Conservation (phyloP, 1,140 invertebrate species). For the Phymastichus coffea region DNA sequence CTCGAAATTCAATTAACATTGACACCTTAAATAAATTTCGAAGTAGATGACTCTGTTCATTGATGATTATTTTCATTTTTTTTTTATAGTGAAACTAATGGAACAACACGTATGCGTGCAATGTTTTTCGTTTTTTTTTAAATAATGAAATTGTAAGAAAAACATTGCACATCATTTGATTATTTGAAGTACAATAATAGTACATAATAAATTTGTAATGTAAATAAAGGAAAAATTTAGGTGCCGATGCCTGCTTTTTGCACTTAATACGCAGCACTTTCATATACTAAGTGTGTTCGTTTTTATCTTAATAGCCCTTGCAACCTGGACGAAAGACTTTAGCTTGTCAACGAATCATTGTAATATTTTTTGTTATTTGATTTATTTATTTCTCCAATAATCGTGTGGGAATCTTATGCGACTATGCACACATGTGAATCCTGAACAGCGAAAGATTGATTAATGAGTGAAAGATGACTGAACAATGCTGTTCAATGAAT, state of each 20-base stretch:
- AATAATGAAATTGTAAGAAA: too few species aligned
- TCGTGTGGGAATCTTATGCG: not conserved
- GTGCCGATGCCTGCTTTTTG: conserved; percentile 1
- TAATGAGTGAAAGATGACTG: conserved; percentile 18
- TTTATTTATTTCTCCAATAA: conserved; percentile 1
- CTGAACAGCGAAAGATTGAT: conserved; percentile 15
- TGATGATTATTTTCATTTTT: too few species aligned
- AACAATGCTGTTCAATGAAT: not conserved
- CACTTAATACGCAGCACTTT: not conserved
- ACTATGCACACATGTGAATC: conserved; percentile 4
- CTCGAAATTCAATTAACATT: too few species aligned
- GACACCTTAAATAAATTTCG: too few species aligned
- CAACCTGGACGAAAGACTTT: conserved; percentile 8
- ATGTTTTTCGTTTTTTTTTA: too few species aligned
- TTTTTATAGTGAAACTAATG: too few species aligned
- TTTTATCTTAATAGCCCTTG: conserved; percentile 12
- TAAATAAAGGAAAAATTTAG: not conserved
- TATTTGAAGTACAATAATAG: too few species aligned
- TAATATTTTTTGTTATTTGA: conserved; percentile 11
- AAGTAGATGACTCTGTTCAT: too few species aligned
- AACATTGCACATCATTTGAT: too few species aligned
- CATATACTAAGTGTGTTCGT: conserved; percentile 1
- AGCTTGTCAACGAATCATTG: conserved; percentile 14
- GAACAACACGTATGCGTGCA: too few species aligned
- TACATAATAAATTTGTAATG: too few species aligned